phyloP scores from a whole-genome alignment of 2,888 invertebrate genomes.

The Tuberolachnus salignus region DNA sequence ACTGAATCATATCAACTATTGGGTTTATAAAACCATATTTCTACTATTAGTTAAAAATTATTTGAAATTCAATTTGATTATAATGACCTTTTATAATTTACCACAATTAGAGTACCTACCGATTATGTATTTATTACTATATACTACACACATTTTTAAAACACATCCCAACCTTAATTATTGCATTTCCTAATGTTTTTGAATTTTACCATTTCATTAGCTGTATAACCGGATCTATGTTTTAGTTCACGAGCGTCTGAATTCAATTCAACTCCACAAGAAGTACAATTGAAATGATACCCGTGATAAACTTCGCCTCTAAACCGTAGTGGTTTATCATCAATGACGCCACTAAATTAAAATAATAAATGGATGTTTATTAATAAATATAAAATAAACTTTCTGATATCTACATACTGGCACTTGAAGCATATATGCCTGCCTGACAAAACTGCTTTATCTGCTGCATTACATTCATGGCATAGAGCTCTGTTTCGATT shows the following conservation, averaged over 20 bases:
- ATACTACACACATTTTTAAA: too few species aligned
- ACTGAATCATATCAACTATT: too few species aligned
- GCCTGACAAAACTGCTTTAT: conserved; percentile 92
- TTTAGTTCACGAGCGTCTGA: conserved; percentile 95
- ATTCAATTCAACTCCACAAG: conserved; percentile 90
- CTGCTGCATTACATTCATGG: conserved; percentile 94
- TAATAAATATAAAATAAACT: not conserved
- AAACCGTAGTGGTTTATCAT: conserved; percentile 87
- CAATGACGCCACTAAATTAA: conserved; percentile 78
- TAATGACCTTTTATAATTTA: too few species aligned
- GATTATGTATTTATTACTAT: too few species aligned
- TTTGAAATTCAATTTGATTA: too few species aligned
- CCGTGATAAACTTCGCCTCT: conserved; percentile 98
- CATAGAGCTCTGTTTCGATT: conserved; percentile 86
- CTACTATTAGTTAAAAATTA: too few species aligned
- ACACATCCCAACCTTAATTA: too few species aligned
- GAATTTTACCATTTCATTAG: conserved; percentile 80
- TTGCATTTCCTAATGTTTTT: not conserved
- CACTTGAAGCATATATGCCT: conserved; percentile 98
- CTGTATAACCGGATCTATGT: conserved; percentile 85
- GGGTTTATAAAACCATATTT: too few species aligned
- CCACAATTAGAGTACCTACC: too few species aligned
- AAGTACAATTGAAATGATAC: conserved; percentile 97
- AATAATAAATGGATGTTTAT: not conserved
- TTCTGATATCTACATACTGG: conserved; percentile 74